phyloP scores from a whole-genome alignment of 2,888 invertebrate genomes.

The Yponomeuta sedellus region DNA sequence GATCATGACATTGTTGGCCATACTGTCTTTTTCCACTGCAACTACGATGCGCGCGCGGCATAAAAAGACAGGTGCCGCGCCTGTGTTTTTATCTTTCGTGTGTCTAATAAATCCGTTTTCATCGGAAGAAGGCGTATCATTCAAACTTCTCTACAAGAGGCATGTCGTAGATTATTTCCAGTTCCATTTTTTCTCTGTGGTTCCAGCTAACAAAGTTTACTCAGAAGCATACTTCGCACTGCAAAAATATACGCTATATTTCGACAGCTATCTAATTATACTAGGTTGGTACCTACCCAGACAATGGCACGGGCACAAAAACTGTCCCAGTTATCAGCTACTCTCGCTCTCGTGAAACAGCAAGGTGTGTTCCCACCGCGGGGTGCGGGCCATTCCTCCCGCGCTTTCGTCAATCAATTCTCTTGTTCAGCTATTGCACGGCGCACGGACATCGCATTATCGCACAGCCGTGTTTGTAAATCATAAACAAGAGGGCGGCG shows the following conservation, averaged over 20 bases:
- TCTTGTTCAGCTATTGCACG: conserved; percentile 3
- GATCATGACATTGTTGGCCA: too few relatives aligned
- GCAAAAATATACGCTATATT: not conserved
- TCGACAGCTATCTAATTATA: not conserved
- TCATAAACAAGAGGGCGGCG: conserved; percentile 29
- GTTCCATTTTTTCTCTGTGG: too few relatives aligned
- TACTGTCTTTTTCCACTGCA: too few relatives aligned
- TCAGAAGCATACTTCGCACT: too few relatives aligned
- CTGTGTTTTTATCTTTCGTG: too few relatives aligned
- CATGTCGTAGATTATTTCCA: too few relatives aligned
- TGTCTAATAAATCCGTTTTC: too few relatives aligned
- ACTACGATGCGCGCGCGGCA: too few relatives aligned
- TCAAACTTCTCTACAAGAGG: too few relatives aligned
- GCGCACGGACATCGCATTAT: conserved; percentile 25
- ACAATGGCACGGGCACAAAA: not conserved
- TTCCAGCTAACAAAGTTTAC: too few relatives aligned
- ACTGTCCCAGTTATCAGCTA: not conserved
- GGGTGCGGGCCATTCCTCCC: conserved; percentile 23
- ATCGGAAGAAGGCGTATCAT: too few relatives aligned
- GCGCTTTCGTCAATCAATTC: conserved; percentile 37
- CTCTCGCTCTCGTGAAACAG: conserved; percentile 5
- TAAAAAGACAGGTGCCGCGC: too few relatives aligned
- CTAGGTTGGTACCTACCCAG: not conserved
- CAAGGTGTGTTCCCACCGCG: conserved; percentile 36
- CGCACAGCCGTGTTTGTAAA: conserved; percentile 32